Conservation (phyloP, 1,140 invertebrate species). For the Halesus radiatus region DNA sequence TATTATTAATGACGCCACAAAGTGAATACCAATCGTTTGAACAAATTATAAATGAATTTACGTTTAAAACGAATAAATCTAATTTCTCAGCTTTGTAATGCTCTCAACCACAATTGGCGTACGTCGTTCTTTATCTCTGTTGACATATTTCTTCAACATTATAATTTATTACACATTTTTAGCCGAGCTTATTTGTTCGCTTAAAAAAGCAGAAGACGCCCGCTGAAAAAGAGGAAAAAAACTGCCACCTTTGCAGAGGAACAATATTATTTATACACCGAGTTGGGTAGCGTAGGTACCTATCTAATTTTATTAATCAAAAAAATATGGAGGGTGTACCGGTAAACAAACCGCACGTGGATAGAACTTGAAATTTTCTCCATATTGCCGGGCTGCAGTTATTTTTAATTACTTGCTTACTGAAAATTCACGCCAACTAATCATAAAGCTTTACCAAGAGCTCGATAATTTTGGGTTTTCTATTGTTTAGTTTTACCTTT, state of each 20-base stretch:
- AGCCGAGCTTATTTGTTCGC: background rate
- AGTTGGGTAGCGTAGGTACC: too few relatives aligned
- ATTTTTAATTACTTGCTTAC: background rate
- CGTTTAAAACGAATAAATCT: too few relatives aligned
- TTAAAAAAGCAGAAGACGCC: background rate
- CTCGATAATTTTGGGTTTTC: background rate
- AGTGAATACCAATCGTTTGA: too few relatives aligned
- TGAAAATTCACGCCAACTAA: background rate
- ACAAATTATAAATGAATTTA: too few relatives aligned
- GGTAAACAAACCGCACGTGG: constrained; percentile 30
- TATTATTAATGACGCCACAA: too few relatives aligned
- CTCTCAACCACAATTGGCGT: too few relatives aligned
- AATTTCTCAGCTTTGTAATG: too few relatives aligned
- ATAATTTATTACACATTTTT: constrained; percentile 24
- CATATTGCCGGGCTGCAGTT: background rate
- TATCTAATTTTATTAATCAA: background rate
- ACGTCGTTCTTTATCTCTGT: background rate
- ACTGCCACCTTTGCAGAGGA: background rate
- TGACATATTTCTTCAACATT: constrained; percentile 9
- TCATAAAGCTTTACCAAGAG: background rate
- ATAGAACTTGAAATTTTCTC: constrained; percentile 20
- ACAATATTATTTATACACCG: background rate
- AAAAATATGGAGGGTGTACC: constrained; percentile 2
- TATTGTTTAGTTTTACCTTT: background rate
- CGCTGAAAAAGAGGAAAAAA: background rate